Percentiles rank a stretch among this genome's conserved stretches.
Evolutionary conservation across 2,888 invertebrate species (phyloP).

Genomic region (Dioctria linearis): DNA sequence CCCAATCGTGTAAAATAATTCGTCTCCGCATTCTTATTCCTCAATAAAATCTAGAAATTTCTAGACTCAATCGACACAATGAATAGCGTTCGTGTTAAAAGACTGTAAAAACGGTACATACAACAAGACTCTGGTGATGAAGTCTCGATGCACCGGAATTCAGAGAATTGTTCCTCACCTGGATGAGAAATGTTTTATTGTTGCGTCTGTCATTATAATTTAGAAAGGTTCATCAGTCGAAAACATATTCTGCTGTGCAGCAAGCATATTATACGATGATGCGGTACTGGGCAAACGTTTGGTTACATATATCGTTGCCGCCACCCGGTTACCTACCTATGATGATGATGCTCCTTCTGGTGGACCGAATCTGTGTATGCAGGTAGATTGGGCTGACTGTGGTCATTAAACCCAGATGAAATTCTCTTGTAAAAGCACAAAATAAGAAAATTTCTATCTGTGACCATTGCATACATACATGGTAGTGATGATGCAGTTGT

Average conservation of each 20-base stretch:
- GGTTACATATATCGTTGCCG: too few relatives aligned
- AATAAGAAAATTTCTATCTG: conserved; percentile 17
- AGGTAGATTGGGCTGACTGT: conserved; percentile 45
- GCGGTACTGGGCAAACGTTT: conserved; percentile 1
- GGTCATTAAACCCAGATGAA: conserved; percentile 35
- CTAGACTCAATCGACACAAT: not conserved
- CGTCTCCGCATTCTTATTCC: not conserved
- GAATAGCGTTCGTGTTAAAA: too few relatives aligned
- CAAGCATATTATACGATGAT: not conserved
- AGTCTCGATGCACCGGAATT: not conserved
- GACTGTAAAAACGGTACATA: too few relatives aligned
- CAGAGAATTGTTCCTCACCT: conserved; percentile 31
- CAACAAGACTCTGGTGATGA: too few relatives aligned
- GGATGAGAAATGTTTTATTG: conserved; percentile 15
- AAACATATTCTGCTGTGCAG: not conserved
- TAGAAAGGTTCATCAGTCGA: conserved; percentile 34
- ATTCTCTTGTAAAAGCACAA: conserved; percentile 21
- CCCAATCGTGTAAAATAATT: not conserved
- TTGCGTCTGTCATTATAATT: conserved; percentile 34
- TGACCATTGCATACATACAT: not conserved
- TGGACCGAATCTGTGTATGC: conserved; percentile 6
- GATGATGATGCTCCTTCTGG: not conserved
- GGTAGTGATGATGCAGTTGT: not conserved
- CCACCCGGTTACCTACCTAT: not conserved
- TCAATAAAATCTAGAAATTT: not conserved